phyloP scores from a whole-genome alignment of 1,140 invertebrate species.

The Hestina assimilis region DNA sequence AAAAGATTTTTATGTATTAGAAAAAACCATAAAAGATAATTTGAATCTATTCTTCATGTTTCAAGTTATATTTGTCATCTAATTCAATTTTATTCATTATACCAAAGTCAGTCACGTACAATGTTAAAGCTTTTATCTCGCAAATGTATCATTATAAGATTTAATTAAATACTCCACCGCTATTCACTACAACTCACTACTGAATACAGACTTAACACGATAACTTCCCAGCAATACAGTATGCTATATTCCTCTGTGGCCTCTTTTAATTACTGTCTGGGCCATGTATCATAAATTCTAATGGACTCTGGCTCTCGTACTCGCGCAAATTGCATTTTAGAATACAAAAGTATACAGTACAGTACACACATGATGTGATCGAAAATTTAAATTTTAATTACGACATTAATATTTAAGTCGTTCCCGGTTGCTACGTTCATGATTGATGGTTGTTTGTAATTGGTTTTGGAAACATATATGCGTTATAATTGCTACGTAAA shows the following conservation, averaged over 20 bases:
- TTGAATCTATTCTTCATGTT: too few relatives aligned
- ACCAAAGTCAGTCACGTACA: too few relatives aligned
- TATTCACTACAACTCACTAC: not conserved
- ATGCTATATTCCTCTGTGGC: constrained; percentile 53
- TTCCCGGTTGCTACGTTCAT: constrained; percentile 1
- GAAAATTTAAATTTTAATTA: constrained; percentile 28
- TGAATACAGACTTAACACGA: constrained; percentile 25
- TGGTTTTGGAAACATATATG: not conserved
- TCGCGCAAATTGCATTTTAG: constrained; percentile 50
- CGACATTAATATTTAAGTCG: constrained; percentile 8
- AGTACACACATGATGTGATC: constrained; percentile 30
- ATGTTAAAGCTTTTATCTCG: too few relatives aligned
- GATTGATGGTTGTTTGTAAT: constrained; percentile 12
- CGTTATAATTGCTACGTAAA: too few relatives aligned
- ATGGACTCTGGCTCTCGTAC: constrained; percentile 42
- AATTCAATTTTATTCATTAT: too few relatives aligned
- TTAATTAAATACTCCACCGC: constrained; percentile 9
- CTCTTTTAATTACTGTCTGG: constrained; percentile 63
- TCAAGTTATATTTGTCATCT: too few relatives aligned
- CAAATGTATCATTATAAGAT: constrained; percentile 1
- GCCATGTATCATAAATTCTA: constrained; percentile 67
- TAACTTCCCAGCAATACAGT: constrained; percentile 51
- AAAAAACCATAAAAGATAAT: too few relatives aligned
- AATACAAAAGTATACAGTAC: constrained; percentile 43
- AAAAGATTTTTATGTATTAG: too few relatives aligned